Evolutionary conservation across 2,113 vertebrate genomes (phyloP), one percentile per base, ranked within the genome.

Genomic region (Patagioenas fasciata): DNA sequence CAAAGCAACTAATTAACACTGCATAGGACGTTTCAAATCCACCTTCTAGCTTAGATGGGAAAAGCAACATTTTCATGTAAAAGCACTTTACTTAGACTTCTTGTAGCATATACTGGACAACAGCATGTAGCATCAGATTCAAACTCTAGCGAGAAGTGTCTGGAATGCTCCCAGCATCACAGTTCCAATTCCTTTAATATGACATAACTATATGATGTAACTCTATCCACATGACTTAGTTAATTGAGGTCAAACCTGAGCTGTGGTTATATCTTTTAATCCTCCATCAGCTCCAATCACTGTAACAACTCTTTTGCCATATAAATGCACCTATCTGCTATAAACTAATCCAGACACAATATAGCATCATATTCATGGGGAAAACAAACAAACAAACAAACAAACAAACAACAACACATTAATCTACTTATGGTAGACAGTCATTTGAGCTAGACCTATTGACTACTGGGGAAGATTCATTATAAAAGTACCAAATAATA

Each of bases 211-310:
- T 31, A 23, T 53, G 24, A 24, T 13, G 9, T 31, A 78, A 26
- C 11, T 62, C 42, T 23, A 21, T 15, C 18, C 9, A 6, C 0
- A 0, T 40, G 57, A 47, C n/a, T 91, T 14, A 42, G 31, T n/a
- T 24, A 32, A 62, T 31, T 28, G 32, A 80, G 56, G 20, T 72
- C 34, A 83, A 88, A 72, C 50, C 14, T 16, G 18, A 54, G 23
- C 0, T 48, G 34, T 66, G 7, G 16, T 65, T 71, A 6, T 15
- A 10, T 11, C 32, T 85, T 88, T 72, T 48, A 74, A 50, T 38
- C 8, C 8, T 40, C 23, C 54, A 54, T 13, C 3, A 2, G 11
- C 19, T 80, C 6, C 2, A 7, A 36, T 54, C 58, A 40, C 26
- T 40, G 10, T 18, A 53, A 61, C 38, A 60, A 47, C 23, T 65